Conservation (phyloP, 2,113 vertebrate genomes). For the Mesembrinibis cayennensis region DNA sequence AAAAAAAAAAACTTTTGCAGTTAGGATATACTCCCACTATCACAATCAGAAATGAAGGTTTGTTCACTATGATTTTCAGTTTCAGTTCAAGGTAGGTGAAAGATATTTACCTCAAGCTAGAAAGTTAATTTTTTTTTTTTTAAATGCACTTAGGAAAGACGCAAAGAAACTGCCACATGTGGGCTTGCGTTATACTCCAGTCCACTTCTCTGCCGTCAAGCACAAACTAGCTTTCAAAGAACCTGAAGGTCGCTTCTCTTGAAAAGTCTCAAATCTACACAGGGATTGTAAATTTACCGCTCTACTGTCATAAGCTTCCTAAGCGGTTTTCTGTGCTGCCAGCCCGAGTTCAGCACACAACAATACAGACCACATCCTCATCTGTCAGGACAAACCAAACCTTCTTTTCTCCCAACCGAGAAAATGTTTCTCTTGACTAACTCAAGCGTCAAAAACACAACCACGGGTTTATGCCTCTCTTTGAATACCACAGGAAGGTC, state of each 20-base stretch:
- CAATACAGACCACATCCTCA: neutral
- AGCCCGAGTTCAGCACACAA: accelerated
- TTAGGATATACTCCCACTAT: neutral
- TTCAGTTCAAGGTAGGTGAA: neutral
- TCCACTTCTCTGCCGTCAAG: neutral
- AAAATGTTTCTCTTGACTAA: neutral
- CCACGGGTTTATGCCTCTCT: neutral
- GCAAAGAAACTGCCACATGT: neutral
- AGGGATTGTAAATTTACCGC: neutral
- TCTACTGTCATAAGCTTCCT: neutral
- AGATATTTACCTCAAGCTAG: neutral
- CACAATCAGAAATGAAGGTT: accelerated
- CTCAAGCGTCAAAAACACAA: neutral
- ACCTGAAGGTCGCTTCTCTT: neutral
- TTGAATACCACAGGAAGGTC: neutral
- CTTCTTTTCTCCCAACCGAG: accelerated
- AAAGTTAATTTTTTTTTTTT: neutral
- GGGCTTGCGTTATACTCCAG: neutral
- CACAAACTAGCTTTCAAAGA: neutral
- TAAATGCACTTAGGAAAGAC: neutral
- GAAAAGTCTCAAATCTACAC: neutral
- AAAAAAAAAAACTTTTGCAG: neutral
- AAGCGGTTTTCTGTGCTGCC: neutral
- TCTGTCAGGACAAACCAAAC: neutral
- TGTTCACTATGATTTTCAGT: neutral